phyloP scores from a whole-genome alignment of 2,888 invertebrate species.

The Platycheirus albimanus region DNA sequence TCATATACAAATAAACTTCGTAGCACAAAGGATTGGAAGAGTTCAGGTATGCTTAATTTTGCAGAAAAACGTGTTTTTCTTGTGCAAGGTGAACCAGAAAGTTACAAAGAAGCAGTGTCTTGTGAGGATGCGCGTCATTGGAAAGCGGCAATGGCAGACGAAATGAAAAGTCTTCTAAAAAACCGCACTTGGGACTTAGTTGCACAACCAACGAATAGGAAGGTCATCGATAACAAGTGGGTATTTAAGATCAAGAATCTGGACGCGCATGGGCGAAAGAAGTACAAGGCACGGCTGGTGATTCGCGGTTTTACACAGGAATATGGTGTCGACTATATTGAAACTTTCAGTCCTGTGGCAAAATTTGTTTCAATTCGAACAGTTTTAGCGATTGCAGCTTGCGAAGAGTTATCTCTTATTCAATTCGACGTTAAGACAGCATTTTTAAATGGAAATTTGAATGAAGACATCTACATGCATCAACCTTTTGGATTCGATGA shows the following conservation, averaged over 20 bases:
- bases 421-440: constrained; percentile 71
- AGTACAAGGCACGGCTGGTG: constrained; percentile 77
- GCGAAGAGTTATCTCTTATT: constrained; percentile 18
- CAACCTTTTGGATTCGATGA: too few species aligned
- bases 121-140: constrained; percentile 59
- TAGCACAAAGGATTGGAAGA: not conserved
- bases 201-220: constrained; percentile 54
- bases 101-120: constrained; percentile 67
- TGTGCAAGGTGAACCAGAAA: constrained; percentile 57
- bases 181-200: constrained; percentile 73
- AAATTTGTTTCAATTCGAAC: constrained; percentile 74
- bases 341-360: constrained; percentile 78
- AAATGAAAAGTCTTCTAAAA: constrained; percentile 56
- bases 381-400: constrained; percentile 69
- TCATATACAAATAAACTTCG: constrained; percentile 8
- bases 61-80: constrained; percentile 37
- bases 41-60: constrained; percentile 2
- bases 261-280: constrained; percentile 70
- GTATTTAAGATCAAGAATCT: constrained; percentile 75
- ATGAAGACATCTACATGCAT: constrained; percentile 58
- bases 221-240: constrained; percentile 76
- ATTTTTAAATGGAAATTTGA: constrained; percentile 53
- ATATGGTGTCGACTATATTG: constrained; percentile 77
- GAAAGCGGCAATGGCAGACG: constrained; percentile 72
- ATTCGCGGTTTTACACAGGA: constrained; percentile 76